These are phyloP conservation scores for Lycaon pictus DNA, from an alignment of 2,113 vertebrate species.

Conservation along the genomic window DNA sequence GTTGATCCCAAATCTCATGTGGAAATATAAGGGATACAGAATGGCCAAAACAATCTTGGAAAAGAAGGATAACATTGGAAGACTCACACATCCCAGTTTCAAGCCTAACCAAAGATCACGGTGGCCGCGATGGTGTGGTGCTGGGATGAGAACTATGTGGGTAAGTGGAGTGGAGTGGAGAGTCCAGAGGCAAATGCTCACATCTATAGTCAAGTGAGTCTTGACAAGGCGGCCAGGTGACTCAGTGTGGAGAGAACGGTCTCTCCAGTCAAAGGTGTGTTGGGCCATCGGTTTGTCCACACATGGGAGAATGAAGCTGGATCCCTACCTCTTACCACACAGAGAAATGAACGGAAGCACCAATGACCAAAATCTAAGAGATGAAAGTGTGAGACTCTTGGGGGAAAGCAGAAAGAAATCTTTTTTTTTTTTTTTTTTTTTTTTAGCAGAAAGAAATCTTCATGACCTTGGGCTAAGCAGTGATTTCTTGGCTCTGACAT, in stretches of 20 bases:
- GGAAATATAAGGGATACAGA: background rate
- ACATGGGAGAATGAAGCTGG: accelerated
- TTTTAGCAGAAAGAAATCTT: background rate
- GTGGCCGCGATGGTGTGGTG: background rate
- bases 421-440: background rate
- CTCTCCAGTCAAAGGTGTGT: background rate
- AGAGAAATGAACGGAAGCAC: background rate
- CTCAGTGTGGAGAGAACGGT: background rate
- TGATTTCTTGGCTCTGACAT: background rate
- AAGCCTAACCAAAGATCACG: background rate
- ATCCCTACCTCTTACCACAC: background rate
- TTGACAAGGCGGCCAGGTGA: background rate
- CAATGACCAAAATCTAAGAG: no score
- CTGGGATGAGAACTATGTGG: no score
- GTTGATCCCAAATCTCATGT: background rate
- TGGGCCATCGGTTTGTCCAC: accelerated
- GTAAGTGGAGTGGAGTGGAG: no score
- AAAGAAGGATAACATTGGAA: background rate
- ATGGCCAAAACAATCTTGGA: background rate
- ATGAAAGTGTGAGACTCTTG: background rate
- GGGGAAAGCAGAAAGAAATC: background rate
- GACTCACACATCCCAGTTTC: background rate
- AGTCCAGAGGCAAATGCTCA: background rate
- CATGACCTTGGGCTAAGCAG: background rate
- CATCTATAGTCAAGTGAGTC: background rate